These are phyloP conservation scores for Spisula solida DNA, from an alignment of 2,888 invertebrate species.

Conservation along the genomic window DNA sequence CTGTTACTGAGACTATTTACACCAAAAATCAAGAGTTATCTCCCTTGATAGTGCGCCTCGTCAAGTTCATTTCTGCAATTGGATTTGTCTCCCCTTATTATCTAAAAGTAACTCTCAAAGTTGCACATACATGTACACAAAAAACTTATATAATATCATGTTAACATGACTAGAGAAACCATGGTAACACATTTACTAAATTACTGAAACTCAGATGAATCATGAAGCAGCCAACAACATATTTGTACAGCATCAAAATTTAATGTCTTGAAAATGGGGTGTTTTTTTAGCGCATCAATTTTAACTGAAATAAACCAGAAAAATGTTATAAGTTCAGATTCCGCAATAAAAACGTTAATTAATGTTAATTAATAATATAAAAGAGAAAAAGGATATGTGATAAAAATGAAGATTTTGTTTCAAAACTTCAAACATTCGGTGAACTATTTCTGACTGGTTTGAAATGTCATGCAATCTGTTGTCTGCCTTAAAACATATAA, in stretches of 20 bases:
- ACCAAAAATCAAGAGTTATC: too few species aligned
- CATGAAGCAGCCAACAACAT: not conserved
- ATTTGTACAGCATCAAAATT: not conserved
- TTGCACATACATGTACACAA: too few species aligned
- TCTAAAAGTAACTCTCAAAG: too few species aligned
- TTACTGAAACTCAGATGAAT: not conserved
- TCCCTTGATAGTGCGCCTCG: too few species aligned
- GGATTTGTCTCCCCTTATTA: too few species aligned
- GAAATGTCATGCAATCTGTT: constrained; percentile 18
- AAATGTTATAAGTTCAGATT: constrained; percentile 12
- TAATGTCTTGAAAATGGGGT: not conserved
- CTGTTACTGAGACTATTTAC: too few species aligned
- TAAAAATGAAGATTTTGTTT: not conserved
- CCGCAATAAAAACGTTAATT: not conserved
- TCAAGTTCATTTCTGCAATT: too few species aligned
- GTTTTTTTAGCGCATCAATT: not conserved
- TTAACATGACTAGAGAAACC: not conserved
- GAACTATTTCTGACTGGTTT: not conserved
- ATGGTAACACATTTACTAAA: not conserved
- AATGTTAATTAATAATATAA: not conserved
- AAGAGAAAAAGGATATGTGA: not conserved
- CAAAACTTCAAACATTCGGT: constrained; percentile 13
- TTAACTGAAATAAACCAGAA: too few species aligned
- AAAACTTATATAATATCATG: too few species aligned
- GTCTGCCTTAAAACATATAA: constrained; percentile 25